Percentiles rank a stretch among this genome's conserved stretches.
Conservation (phyloP, 2,888 invertebrate genomes). For the Cenopis cana region DNA sequence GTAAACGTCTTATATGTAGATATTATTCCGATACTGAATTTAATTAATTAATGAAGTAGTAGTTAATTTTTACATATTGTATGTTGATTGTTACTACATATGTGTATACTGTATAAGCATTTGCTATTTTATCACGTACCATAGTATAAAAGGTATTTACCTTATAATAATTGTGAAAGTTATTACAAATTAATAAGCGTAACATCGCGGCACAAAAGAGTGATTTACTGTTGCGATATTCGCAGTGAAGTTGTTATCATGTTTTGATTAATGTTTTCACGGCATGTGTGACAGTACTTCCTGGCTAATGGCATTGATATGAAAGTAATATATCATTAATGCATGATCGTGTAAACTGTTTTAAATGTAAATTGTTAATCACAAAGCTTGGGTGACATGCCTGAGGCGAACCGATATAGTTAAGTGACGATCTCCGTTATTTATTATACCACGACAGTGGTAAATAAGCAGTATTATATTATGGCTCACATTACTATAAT, state of each 20-base stretch:
- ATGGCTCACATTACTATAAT: too few relatives aligned
- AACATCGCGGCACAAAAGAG: slow-evolving; percentile 58
- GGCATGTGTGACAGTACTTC: slow-evolving; percentile 60
- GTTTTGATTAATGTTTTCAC: slow-evolving; percentile 74
- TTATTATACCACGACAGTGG: too few relatives aligned
- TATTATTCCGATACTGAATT: too few relatives aligned
- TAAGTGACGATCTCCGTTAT: too few relatives aligned
- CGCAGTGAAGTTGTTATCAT: slow-evolving; percentile 72
- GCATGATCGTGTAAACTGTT: slow-evolving; percentile 30
- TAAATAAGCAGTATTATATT: too few relatives aligned
- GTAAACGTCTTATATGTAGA: too few relatives aligned
- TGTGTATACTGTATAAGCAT: too few relatives aligned
- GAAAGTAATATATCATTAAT: slow-evolving; percentile 46
- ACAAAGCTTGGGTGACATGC: background rate
- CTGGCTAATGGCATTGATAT: slow-evolving; percentile 46
- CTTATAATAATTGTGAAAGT: slow-evolving; percentile 13
- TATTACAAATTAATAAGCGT: slow-evolving; percentile 30
- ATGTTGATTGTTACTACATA: too few relatives aligned
- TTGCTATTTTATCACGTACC: background rate
- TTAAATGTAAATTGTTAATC: slow-evolving; percentile 14
- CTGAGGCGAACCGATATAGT: background rate
- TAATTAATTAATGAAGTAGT: too few relatives aligned
- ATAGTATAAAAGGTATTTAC: slow-evolving; percentile 7
- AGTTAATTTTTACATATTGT: too few relatives aligned
- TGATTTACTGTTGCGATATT: slow-evolving; percentile 73